Evolutionary conservation across 2,113 vertebrate genomes (phyloP), one percentile per base, ranked within the genome.

Genomic region (Fukomys damarensis): DNA sequence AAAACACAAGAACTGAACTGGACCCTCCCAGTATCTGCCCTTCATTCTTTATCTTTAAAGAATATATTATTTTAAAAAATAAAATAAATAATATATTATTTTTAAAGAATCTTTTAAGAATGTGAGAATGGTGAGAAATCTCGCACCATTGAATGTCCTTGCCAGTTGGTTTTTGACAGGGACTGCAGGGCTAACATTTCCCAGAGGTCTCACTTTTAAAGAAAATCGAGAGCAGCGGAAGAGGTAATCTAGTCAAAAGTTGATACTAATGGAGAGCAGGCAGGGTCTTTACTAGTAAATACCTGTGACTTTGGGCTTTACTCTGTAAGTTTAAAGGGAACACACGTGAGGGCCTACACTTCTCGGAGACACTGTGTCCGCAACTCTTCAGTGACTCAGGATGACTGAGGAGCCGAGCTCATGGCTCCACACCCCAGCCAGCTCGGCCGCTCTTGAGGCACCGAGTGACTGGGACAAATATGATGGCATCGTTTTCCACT

Each of bases 271-370:
- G 54, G 80, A 35, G 35, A 72, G 63, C 10, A 4, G 56, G 56
- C 43, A 86, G 24, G 61, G 10, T 85, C 86, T 92, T 54, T 83
- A 84, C 79, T 86, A 49, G 56, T 17, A 19, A 28, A 61, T n/a
- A n/a, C 59, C 56, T 81, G 58, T 43, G 58, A 79, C 32, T 79
- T 83, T 24, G 35, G 72, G 24, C 35, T 87, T 85, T 74, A 79
- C 59, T 89, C 19, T 58, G 24, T 92, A 87, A 49, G 16, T 79
- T 91, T 86, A 38, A 90, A 63, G 59, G 38, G 88, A 91, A 63
- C 6, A 3, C 30, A 3, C 11, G 11, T 54, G 52, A 92, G 46
- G 35, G 35, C 89, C 59, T 30, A 26, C 41, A 46, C 84, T 91
- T 89, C 80, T 77, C 63, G 17, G 20, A 80, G 59, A 81, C 72